phyloP scores from a whole-genome alignment of 2,113 vertebrate species.

The Aegotheles bennettii region DNA sequence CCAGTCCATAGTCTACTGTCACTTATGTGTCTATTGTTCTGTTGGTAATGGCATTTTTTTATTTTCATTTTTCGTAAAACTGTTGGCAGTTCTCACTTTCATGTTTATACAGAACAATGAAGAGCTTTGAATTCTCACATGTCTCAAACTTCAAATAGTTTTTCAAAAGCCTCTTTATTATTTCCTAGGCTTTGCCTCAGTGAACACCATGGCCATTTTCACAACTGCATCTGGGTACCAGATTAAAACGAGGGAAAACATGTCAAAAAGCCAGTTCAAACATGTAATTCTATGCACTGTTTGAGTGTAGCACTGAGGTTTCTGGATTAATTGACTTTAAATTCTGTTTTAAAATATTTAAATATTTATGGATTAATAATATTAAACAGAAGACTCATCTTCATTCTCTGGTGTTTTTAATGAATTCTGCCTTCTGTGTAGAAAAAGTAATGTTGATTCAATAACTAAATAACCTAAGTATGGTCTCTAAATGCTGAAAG shows the following conservation, averaged over 20 bases:
- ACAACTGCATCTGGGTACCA: neutral
- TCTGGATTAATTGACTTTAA: neutral
- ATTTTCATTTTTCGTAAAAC: neutral
- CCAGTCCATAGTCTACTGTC: neutral
- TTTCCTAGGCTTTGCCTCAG: neutral
- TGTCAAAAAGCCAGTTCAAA: neutral
- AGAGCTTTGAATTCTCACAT: neutral
- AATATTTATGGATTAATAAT: neutral
- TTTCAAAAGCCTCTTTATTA: neutral
- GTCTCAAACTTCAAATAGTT: neutral
- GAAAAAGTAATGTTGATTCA: neutral
- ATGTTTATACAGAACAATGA: neutral
- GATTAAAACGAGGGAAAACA: neutral
- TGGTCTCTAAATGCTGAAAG: neutral
- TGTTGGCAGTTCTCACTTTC: neutral
- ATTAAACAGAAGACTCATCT: neutral
- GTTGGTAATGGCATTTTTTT: neutral
- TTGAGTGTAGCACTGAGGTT: neutral
- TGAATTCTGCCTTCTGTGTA: neutral
- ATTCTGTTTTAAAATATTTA: neutral
- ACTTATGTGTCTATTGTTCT: neutral
- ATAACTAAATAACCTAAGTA: neutral
- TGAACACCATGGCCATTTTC: neutral
- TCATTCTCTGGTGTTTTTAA: neutral
- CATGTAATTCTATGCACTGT: neutral